Conservation (phyloP, 1,140 invertebrate genomes). For the Colletes gigas region DNA sequence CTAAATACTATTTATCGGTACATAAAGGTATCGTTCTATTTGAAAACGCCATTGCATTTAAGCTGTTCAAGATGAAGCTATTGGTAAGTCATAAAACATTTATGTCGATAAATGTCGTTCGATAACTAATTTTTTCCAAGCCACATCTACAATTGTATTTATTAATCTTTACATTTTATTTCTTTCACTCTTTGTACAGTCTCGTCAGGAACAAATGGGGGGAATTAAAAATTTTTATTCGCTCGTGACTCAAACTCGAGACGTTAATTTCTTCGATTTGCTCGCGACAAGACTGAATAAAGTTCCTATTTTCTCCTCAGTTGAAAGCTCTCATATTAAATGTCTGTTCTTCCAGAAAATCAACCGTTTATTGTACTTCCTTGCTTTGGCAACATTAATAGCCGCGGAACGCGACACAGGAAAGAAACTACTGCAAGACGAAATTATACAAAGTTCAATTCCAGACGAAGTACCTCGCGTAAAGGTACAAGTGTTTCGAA, state of each 20-base stretch:
- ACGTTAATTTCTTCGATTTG: too few relatives aligned
- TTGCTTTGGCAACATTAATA: neutral
- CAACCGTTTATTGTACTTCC: neutral
- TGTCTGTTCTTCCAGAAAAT: neutral
- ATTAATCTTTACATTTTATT: neutral
- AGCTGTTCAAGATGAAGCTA: slow-evolving; percentile 20
- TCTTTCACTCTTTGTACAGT: too few relatives aligned
- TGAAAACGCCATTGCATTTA: neutral
- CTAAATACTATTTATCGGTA: slow-evolving; percentile 35
- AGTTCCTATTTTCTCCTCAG: too few relatives aligned
- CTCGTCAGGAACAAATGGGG: too few relatives aligned
- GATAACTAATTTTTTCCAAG: neutral
- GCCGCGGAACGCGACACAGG: neutral
- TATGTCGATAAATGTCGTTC: neutral
- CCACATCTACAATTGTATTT: neutral
- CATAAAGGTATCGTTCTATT: slow-evolving; percentile 43
- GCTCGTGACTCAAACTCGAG: too few relatives aligned
- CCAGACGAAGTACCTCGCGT: slow-evolving; percentile 81
- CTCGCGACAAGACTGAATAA: too few relatives aligned
- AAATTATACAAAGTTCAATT: neutral
- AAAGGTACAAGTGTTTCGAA: slow-evolving; percentile 87
- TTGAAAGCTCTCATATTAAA: too few relatives aligned
- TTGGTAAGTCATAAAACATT: slow-evolving; percentile 22
- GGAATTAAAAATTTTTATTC: too few relatives aligned
- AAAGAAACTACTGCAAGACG: neutral